phyloP scores from a whole-genome alignment of 2,797 vertebrate genomes.

The Meda fulgida region DNA sequence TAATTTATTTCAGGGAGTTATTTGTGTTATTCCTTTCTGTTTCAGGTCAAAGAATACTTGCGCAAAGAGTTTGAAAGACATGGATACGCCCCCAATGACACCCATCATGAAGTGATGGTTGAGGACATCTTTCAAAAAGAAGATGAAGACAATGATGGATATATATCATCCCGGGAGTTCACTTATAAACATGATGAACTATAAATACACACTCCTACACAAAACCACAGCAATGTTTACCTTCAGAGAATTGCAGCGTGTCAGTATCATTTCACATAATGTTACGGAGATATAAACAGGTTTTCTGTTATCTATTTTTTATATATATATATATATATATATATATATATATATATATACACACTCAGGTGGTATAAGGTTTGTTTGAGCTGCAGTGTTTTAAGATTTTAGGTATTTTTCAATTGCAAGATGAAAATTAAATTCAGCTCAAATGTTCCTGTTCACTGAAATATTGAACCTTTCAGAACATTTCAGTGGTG shows the following conservation, averaged over 20 bases:
- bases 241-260: slow-evolving; percentile 16
- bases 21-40: background rate
- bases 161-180: slow-evolving; percentile 96
- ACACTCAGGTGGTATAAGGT: slow-evolving; percentile 8
- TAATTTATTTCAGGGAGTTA: background rate
- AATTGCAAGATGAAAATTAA: slow-evolving; percentile 1
- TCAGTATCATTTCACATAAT: background rate
- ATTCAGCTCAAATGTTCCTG: slow-evolving; percentile 11
- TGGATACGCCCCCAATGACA: slow-evolving; percentile 90
- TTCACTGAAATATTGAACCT: slow-evolving; percentile 11
- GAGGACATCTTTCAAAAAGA: slow-evolving; percentile 95
- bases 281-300: slow-evolving; percentile 14
- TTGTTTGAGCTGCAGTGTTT: background rate
- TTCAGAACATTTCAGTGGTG: background rate
- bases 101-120: slow-evolving; percentile 89
- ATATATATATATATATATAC: no score
- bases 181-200: slow-evolving; percentile 96
- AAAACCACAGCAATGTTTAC: slow-evolving; percentile 1
- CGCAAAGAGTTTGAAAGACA: slow-evolving; percentile 92
- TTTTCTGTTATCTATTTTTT: slow-evolving; percentile 3
- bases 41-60: slow-evolving; percentile 93
- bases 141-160: slow-evolving; percentile 93
- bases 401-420: background rate
- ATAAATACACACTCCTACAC: slow-evolving; percentile 67
- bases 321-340: no score